A percentile compares a stretch with the other conserved stretches of the same genome.
Conservation (phyloP, 2,113 vertebrate genomes). For the Columbina picui region DNA sequence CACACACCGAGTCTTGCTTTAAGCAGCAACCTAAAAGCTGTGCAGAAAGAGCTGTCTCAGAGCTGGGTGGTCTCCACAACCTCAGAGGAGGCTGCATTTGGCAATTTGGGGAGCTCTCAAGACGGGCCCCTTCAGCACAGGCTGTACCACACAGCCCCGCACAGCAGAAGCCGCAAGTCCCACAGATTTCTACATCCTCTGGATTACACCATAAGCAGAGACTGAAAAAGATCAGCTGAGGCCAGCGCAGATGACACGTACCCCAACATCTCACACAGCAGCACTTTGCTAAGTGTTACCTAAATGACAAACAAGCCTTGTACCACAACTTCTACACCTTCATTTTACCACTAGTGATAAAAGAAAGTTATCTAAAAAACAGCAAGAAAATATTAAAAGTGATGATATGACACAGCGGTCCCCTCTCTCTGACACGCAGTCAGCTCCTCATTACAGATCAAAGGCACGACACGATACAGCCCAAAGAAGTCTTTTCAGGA, state of each 20-base stretch:
- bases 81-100: background rate
- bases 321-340: background rate
- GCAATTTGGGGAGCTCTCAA: background rate
- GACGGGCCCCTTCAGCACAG: background rate
- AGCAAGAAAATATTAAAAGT: background rate
- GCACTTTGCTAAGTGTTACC: background rate
- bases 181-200: background rate
- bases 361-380: background rate
- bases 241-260: background rate
- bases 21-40: background rate
- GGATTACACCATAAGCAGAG: background rate
- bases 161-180: background rate
- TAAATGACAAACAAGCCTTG: background rate
- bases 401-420: background rate
- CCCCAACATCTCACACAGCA: background rate
- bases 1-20: background rate
- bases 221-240: background rate
- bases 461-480: constrained; percentile 44
- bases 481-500: background rate
- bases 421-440: background rate
- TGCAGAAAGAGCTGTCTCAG: background rate
- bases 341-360: background rate
- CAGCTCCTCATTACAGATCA: background rate
- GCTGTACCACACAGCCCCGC: background rate
- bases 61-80: background rate